Percentiles rank a stretch among this genome's conserved stretches.
Conservation (phyloP, 2,888 invertebrate genomes). For the Diloba caeruleocephala region DNA sequence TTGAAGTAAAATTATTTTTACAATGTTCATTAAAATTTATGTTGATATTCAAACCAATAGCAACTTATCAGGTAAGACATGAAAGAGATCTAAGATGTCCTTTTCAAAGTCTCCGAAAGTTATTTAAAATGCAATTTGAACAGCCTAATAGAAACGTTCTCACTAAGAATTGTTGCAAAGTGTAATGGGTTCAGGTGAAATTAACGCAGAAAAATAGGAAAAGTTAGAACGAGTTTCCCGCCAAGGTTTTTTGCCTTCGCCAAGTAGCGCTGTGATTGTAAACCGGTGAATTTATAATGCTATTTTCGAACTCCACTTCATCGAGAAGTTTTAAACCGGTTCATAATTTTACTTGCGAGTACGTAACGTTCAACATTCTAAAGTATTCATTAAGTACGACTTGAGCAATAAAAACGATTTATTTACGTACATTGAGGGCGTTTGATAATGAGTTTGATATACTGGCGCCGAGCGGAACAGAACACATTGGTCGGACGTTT, state of each 20-base stretch:
- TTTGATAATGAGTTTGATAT: constrained; percentile 44
- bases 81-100: constrained; percentile 48
- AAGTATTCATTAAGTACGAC: constrained; percentile 64
- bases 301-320: constrained; percentile 88
- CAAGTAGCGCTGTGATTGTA: constrained; percentile 88
- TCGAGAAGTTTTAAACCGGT: constrained; percentile 85
- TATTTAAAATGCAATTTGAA: constrained; percentile 86
- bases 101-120: constrained; percentile 69
- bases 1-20: constrained; percentile 11
- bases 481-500: constrained; percentile 42
- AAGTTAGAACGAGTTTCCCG: constrained; percentile 88
- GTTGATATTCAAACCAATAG: constrained; percentile 25
- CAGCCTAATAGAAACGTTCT: constrained; percentile 83
- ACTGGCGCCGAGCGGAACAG: constrained; percentile 26
- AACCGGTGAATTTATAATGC: constrained; percentile 89
- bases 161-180: constrained; percentile 87
- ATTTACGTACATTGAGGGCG: constrained; percentile 45
- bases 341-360: constrained; percentile 82
- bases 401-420: constrained; percentile 51
- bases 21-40: constrained; percentile 16
- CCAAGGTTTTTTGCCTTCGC: constrained; percentile 82
- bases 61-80: constrained; percentile 26
- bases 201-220: constrained; percentile 89
- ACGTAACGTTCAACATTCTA: constrained; percentile 71
- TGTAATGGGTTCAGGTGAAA: constrained; percentile 88